Conservation (phyloP, 2,888 invertebrate species). For the Chesias legatella region DNA sequence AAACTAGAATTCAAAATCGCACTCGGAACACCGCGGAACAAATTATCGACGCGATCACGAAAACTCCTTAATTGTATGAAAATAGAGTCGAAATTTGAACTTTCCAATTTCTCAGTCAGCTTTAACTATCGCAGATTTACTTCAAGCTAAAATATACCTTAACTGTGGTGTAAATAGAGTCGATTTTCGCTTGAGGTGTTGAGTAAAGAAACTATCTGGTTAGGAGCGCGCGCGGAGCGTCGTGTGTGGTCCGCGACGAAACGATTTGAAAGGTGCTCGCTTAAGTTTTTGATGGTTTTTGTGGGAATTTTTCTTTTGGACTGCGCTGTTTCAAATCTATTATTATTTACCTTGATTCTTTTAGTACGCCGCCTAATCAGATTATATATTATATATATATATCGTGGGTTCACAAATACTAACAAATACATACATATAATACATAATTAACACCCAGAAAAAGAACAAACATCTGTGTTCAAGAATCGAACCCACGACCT, state of each 20-base stretch:
- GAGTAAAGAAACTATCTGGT: slow-evolving; percentile 34
- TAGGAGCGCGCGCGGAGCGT: slow-evolving; percentile 32
- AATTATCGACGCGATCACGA: slow-evolving; percentile 5
- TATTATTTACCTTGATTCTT: neutral
- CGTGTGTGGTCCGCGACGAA: slow-evolving; percentile 43
- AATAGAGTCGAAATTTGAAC: slow-evolving; percentile 16
- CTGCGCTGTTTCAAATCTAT: neutral
- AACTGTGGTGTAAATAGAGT: slow-evolving; percentile 9
- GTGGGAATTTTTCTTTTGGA: neutral
- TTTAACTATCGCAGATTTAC: neutral
- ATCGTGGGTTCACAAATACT: too few species aligned
- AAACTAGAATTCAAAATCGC: neutral
- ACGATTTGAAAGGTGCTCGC: slow-evolving; percentile 32
- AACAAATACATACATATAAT: too few species aligned
- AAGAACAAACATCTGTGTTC: too few species aligned
- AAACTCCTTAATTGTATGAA: slow-evolving; percentile 2
- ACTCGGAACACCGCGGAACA: neutral
- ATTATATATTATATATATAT: too few species aligned
- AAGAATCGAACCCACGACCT: too few species aligned
- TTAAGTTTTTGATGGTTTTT: slow-evolving; percentile 13
- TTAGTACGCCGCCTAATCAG: too few species aligned
- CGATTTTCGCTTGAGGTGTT: slow-evolving; percentile 13
- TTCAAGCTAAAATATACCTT: slow-evolving; percentile 5
- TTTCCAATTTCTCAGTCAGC: neutral
- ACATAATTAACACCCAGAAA: too few species aligned